Percentiles rank a stretch among this genome's conserved stretches.
Conservation (phyloP, 2,113 vertebrate genomes). For the Lycocorax pyrrhopterus region DNA sequence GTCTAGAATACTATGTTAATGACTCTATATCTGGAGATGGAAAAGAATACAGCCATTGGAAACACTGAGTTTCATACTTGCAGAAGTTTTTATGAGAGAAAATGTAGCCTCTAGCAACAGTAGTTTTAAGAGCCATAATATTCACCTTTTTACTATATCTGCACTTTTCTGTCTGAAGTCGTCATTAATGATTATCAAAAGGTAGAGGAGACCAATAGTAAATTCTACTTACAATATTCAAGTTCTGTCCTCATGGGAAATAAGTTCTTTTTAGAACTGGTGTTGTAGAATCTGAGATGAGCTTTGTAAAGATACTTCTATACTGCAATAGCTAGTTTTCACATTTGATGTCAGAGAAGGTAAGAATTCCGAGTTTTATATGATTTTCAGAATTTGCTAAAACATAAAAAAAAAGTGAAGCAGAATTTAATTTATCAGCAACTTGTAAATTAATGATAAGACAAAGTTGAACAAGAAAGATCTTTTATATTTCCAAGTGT, state of each 20-base stretch:
- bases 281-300: background rate
- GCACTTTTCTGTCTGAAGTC: background rate
- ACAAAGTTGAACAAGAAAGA: background rate
- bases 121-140: background rate
- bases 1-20: background rate
- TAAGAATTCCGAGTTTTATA: background rate
- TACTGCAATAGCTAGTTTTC: background rate
- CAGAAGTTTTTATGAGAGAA: background rate
- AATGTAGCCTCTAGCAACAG: background rate
- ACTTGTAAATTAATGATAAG: background rate
- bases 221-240: background rate
- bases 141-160: background rate
- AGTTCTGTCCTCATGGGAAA: background rate
- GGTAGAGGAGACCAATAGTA: background rate
- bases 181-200: background rate
- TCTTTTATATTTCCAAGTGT: background rate
- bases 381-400: background rate
- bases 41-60: background rate
- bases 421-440: background rate
- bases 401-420: background rate
- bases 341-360: background rate
- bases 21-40: background rate
- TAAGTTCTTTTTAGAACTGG: background rate
- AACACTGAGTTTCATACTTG: background rate
- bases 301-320: background rate